Base-by-base conservation (phyloP, 2,797 vertebrate species). In the Lepilemur septentrionalis region DNA sequence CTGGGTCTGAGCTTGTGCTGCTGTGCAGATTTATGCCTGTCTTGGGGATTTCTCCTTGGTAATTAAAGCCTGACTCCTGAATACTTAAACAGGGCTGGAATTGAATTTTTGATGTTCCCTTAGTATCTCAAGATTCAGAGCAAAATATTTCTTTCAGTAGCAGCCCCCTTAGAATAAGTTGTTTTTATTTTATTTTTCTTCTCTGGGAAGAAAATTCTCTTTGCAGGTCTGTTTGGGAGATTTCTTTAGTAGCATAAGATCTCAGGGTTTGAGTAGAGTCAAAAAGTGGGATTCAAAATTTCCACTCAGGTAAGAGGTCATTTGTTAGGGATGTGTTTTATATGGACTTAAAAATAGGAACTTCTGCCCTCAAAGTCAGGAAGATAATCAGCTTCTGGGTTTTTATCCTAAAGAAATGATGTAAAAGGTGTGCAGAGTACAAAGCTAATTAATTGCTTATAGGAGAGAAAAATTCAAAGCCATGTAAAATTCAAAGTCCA, bases 51-150 rank as follows among this genome's bases (percentile, higher is more conserved):
- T 97, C 92, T 98, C 87, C 69, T 94, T 98, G 90, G 96, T 98
- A 98, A 98, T 98, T 97, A 98, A 98, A 98, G 96, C 76, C 95
- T 92, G 95, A 95, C 91, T 87, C 84, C 95, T 96, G 97, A 83
- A 97, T 96, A 95, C 95, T 97, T 98, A 97, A 98, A 97, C 91
- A 97, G 93, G 97, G 93, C 89, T 95, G 96, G 80, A 96, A 95
- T 84, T 96, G 95, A 98, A 97, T 97, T 95, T 97, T 97, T 98
- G 95, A 98, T 98, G 93, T 96, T 93, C 90, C 84, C 38, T 85
- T 88, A 93, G 89, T 73, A 94, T 91, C 70, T 91, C 83, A 88
- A 76, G 70, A 93, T 95, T 97, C 95, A 98, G 97, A 98, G 95
- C n/a, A 96, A 97, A 96, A 59, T 59, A 59, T 65, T 65, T 69